phyloP scores from a whole-genome alignment of 2,113 vertebrate species.

The Ariopsis seemanni region DNA sequence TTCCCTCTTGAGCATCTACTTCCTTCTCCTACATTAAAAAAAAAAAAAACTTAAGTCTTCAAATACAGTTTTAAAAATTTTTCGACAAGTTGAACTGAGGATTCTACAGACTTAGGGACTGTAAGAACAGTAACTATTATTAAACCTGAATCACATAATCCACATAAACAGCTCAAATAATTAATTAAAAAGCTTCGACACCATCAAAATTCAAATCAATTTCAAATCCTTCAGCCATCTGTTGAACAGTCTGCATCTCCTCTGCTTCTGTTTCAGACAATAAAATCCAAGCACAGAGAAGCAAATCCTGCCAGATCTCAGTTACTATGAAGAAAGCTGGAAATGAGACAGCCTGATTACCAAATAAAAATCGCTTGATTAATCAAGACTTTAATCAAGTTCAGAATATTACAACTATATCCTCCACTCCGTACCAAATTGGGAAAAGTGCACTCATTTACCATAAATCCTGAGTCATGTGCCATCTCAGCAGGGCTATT shows the following conservation, averaged over 20 bases:
- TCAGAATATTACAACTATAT: not conserved
- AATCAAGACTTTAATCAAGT: not conserved
- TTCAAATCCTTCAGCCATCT: constrained; percentile 18
- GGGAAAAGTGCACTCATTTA: not conserved
- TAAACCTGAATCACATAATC: not conserved
- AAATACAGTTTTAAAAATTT: not conserved
- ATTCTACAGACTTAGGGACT: not conserved
- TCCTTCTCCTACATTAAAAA: not conserved
- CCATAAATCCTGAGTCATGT: not conserved
- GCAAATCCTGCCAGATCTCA: not conserved
- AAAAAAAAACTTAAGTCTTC: not conserved
- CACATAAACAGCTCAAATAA: not conserved
- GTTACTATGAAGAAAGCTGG: not conserved
- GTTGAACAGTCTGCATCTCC: constrained; percentile 9
- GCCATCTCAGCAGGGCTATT: not conserved
- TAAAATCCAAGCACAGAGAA: not conserved
- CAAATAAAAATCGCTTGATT: not conserved
- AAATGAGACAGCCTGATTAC: constrained; percentile 12
- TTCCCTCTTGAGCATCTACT: not conserved
- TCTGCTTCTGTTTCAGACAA: constrained; percentile 10
- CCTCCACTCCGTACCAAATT: not conserved
- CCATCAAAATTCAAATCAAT: constrained; percentile 7
- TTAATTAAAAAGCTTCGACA: not conserved
- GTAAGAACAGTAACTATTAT: not conserved
- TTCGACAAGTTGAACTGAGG: not conserved